Evolutionary conservation across 2,113 vertebrate genomes (phyloP).

Genomic region (Crocuta crocuta): DNA sequence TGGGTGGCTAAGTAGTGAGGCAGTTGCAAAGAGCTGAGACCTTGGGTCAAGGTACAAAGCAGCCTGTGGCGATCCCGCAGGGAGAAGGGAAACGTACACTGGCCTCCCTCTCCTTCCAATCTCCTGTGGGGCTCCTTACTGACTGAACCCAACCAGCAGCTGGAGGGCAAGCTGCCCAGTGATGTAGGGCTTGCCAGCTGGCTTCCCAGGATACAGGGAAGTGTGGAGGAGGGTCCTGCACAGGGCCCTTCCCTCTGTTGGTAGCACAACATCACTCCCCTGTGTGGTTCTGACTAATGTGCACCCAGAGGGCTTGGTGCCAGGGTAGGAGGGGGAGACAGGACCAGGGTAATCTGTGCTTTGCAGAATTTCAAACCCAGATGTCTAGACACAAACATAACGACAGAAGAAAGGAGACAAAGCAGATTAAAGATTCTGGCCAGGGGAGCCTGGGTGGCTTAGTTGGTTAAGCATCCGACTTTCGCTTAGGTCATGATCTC

Average conservation of each 20-base stretch:
- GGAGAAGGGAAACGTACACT: background rate
- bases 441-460: too few species aligned
- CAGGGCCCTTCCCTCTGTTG: background rate
- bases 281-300: background rate
- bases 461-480: too few species aligned
- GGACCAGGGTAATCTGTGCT: background rate
- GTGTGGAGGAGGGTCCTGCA: background rate
- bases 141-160: background rate
- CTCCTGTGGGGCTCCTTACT: background rate
- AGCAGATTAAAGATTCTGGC: background rate
- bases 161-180: too few species aligned
- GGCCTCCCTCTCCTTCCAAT: background rate
- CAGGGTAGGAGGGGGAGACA: too few species aligned
- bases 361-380: background rate
- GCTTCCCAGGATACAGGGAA: background rate
- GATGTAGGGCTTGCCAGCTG: background rate
- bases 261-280: background rate
- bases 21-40: background rate
- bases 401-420: background rate
- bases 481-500: too few species aligned
- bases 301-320: background rate
- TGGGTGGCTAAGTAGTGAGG: background rate
- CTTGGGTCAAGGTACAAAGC: background rate
- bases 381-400: background rate
- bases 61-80: background rate